phyloP scores from a whole-genome alignment of 2,797 vertebrate genomes.

The Aphelocoma californica region DNA sequence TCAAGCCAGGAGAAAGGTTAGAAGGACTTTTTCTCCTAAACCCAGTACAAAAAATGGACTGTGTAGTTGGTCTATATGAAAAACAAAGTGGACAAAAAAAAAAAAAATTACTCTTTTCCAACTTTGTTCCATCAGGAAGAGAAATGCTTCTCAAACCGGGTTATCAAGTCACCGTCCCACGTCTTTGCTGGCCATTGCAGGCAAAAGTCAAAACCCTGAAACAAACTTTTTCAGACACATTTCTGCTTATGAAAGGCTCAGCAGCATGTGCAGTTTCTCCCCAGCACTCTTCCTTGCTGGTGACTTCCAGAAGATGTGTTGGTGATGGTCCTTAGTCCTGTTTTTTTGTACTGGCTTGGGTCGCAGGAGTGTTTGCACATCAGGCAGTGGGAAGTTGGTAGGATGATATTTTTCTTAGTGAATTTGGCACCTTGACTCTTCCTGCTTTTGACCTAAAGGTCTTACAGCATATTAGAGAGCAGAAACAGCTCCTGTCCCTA shows the following conservation, averaged over 20 bases:
- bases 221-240: not conserved
- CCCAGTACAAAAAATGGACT: not conserved
- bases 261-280: not conserved
- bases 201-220: not conserved
- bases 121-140: not conserved
- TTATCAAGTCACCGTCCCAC: accelerated
- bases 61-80: not conserved
- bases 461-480: not conserved
- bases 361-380: not conserved
- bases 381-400: not conserved
- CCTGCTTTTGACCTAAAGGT: not conserved
- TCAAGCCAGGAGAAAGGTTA: not conserved
- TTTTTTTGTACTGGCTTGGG: not conserved
- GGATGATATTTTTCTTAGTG: not conserved
- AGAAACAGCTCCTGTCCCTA: not conserved
- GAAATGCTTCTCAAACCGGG: not conserved
- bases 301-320: not conserved
- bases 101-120: not conserved
- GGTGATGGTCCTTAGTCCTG: not conserved
- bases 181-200: not conserved
- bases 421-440: not conserved
- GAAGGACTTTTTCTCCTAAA: not conserved
- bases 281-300: not conserved
- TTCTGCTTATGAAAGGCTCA: not conserved
- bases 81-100: not conserved